Conservation (phyloP, 2,113 vertebrate genomes). For the Alaudala cheleensis region DNA sequence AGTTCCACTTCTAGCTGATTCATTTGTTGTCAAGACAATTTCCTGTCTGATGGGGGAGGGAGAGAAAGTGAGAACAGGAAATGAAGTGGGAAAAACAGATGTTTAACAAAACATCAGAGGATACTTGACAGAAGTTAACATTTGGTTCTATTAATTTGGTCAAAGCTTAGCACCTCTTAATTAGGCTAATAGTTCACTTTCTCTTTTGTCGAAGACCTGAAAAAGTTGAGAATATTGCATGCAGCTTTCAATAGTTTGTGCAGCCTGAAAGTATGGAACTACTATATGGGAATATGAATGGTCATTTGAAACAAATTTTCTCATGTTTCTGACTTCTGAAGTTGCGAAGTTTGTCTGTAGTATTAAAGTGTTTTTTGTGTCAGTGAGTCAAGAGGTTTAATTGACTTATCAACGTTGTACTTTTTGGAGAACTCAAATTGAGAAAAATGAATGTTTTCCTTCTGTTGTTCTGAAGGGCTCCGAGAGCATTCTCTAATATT, state of each 20-base stretch:
- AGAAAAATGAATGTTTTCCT: neutral
- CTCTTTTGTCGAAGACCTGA: neutral
- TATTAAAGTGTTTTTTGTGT: neutral
- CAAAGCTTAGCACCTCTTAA: conserved; percentile 30
- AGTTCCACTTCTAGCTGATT: conserved; percentile 78
- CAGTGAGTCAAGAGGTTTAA: neutral
- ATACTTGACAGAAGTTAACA: neutral
- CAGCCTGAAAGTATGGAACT: neutral
- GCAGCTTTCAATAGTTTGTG: neutral
- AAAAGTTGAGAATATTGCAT: neutral
- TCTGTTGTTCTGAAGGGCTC: neutral
- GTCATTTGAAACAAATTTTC: neutral
- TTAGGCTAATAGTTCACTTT: neutral
- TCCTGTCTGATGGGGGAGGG: conserved; percentile 77
- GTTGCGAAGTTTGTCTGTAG: neutral
- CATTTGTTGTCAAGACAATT: conserved; percentile 78
- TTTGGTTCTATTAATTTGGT: conserved; percentile 23
- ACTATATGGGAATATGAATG: neutral
- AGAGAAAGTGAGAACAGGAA: conserved; percentile 73
- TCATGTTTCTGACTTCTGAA: neutral
- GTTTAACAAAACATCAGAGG: conserved; percentile 67
- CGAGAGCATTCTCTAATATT: neutral
- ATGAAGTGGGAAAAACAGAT: conserved; percentile 75
- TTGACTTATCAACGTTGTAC: neutral
- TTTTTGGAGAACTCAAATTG: neutral